Percentiles rank a stretch among this genome's conserved stretches.
Evolutionary conservation across 2,797 vertebrate genomes (phyloP).

Genomic region (Phrynocephalus vlangalii): DNA sequence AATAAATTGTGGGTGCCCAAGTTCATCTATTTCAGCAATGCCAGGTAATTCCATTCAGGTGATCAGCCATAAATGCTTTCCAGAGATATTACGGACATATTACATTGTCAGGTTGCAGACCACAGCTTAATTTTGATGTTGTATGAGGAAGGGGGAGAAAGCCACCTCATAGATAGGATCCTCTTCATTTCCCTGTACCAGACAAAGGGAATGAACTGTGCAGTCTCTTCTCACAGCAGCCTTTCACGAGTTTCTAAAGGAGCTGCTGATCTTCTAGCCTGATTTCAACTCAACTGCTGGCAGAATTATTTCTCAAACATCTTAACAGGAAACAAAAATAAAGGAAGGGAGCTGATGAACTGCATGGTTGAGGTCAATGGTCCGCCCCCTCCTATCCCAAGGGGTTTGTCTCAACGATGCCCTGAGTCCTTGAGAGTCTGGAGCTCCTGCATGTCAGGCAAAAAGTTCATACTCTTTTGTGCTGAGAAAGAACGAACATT

Average conservation of each 20-base stretch:
- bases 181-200: slow-evolving; percentile 43
- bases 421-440: slow-evolving; percentile 76
- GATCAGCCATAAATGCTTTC: slow-evolving; percentile 61
- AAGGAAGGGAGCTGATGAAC: slow-evolving; percentile 59
- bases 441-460: slow-evolving; percentile 62
- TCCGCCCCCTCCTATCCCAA: slow-evolving; percentile 13
- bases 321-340: background rate
- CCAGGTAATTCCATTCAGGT: slow-evolving; percentile 43
- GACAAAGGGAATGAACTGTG: slow-evolving; percentile 52
- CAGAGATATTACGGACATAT: slow-evolving; percentile 72
- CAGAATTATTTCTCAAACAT: slow-evolving; percentile 68
- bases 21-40: slow-evolving; percentile 62
- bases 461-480: slow-evolving; percentile 68
- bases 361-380: slow-evolving; percentile 26
- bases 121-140: slow-evolving; percentile 73
- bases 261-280: slow-evolving; percentile 71
- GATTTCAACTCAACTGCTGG: slow-evolving; percentile 74
- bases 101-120: slow-evolving; percentile 60
- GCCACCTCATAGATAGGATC: slow-evolving; percentile 66
- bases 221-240: slow-evolving; percentile 68
- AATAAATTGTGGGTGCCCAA: slow-evolving; percentile 57
- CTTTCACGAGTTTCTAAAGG: slow-evolving; percentile 64
- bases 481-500: slow-evolving; percentile 55
- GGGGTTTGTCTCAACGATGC: slow-evolving; percentile 71
- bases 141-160: slow-evolving; percentile 56